A percentile compares a stretch with the other conserved stretches of the same genome.
Conservation (phyloP, 2,113 vertebrate genomes). For the Lucifuga dentata region DNA sequence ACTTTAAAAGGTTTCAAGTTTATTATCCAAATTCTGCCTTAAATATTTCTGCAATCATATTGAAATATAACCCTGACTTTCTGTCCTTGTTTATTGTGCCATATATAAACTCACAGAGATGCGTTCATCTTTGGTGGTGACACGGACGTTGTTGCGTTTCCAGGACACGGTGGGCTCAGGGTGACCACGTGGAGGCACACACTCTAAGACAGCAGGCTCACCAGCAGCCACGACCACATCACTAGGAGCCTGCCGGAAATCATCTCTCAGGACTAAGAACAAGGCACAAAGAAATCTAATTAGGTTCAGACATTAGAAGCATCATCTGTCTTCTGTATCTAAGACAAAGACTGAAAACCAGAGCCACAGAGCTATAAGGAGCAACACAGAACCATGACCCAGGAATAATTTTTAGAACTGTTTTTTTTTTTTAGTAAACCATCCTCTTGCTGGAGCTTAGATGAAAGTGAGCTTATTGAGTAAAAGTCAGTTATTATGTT, state of each 20-base stretch:
- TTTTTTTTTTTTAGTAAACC: constrained; percentile 25
- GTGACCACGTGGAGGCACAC: constrained; percentile 94
- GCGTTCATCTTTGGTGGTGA: constrained; percentile 91
- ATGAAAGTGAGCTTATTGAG: constrained; percentile 46
- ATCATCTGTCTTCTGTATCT: constrained; percentile 38
- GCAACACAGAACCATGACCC: constrained; percentile 14
- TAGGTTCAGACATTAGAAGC: constrained; percentile 32
- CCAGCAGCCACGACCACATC: constrained; percentile 96
- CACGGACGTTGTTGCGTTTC: constrained; percentile 94
- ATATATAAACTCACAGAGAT: constrained; percentile 88
- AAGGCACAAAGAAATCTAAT: constrained; percentile 61
- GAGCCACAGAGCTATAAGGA: constrained; percentile 29
- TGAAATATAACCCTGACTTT: neutral
- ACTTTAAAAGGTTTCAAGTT: too few relatives aligned
- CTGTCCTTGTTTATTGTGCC: neutral
- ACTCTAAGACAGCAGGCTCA: constrained; percentile 94
- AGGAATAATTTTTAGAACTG: constrained; percentile 28
- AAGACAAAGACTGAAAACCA: constrained; percentile 52
- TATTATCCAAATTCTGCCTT: too few relatives aligned
- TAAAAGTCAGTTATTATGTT: constrained; percentile 46
- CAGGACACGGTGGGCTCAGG: constrained; percentile 96
- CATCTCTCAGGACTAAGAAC: constrained; percentile 90
- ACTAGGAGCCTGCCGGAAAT: constrained; percentile 96
- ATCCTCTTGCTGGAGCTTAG: constrained; percentile 8
- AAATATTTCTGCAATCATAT: neutral